These are phyloP conservation scores for Ranitomeya imitator DNA, from an alignment of 2,113 vertebrate genomes.

Conservation along the genomic window DNA sequence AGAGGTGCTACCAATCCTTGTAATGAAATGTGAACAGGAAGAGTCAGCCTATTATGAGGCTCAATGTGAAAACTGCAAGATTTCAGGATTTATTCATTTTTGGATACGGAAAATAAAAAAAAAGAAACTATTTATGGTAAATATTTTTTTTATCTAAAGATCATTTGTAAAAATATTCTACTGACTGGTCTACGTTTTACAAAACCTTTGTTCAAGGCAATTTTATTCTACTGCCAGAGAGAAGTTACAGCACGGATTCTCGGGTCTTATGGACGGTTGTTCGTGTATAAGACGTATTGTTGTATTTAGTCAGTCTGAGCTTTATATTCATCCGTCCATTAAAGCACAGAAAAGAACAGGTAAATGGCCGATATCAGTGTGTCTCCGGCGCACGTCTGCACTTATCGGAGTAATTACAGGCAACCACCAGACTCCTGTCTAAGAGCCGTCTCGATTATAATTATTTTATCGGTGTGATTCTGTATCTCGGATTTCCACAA, in stretches of 20 bases:
- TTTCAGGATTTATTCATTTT: too few relatives aligned
- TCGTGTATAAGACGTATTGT: not conserved
- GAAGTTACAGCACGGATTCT: not conserved
- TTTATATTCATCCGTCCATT: not conserved
- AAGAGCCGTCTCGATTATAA: not conserved
- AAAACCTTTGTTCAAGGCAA: not conserved
- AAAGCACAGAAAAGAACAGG: not conserved
- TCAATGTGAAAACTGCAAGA: too few relatives aligned
- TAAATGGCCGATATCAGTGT: not conserved
- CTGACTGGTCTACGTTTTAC: too few relatives aligned
- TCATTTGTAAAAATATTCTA: too few relatives aligned
- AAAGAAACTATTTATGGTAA: too few relatives aligned
- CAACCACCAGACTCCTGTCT: not conserved
- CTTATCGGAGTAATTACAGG: constrained; percentile 7
- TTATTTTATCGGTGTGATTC: constrained; percentile 33
- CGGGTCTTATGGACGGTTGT: not conserved
- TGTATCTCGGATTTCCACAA: constrained; percentile 3
- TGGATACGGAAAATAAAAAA: too few relatives aligned
- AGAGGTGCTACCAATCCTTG: too few relatives aligned
- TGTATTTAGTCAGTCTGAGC: not conserved
- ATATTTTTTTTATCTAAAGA: too few relatives aligned
- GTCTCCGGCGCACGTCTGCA: not conserved
- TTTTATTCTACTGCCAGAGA: not conserved
- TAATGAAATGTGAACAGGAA: too few relatives aligned
- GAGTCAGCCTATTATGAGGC: too few relatives aligned